These are phyloP conservation scores for Tenthredo amoena DNA, from an alignment of 2,888 invertebrate species.

Conservation along the genomic window DNA sequence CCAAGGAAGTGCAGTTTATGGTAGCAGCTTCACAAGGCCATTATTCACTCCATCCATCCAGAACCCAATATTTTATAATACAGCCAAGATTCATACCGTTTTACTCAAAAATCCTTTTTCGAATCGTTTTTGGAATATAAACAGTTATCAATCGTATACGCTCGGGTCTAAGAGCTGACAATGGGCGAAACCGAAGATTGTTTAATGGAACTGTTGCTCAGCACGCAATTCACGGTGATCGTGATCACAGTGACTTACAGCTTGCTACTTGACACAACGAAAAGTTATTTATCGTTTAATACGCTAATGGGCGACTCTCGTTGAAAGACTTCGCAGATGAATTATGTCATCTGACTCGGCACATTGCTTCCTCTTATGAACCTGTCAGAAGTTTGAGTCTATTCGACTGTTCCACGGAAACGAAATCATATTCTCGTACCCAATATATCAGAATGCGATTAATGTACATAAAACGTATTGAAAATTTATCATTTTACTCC, in stretches of 20 bases:
- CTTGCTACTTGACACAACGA: constrained; percentile 24
- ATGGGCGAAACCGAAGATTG: constrained; percentile 13
- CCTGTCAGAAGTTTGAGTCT: not conserved
- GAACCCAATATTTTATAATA: not conserved
- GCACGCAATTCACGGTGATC: constrained; percentile 41
- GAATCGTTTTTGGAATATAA: not conserved
- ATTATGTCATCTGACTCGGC: constrained; percentile 22
- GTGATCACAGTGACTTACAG: constrained; percentile 41
- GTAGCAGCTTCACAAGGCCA: constrained; percentile 6
- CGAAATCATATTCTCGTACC: not conserved
- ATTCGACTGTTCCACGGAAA: not conserved
- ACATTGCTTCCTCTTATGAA: not conserved
- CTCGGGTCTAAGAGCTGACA: not conserved
- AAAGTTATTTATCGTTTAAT: constrained; percentile 48
- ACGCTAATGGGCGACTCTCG: constrained; percentile 48
- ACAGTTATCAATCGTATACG: not conserved
- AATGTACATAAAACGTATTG: not conserved
- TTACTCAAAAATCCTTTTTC: not conserved
- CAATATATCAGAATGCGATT: not conserved
- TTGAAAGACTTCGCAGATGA: constrained; percentile 19
- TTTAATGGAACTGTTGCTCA: constrained; percentile 36
- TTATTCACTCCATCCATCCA: constrained; percentile 24
- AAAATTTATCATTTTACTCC: not conserved
- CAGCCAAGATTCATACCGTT: not conserved
- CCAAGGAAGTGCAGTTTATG: constrained; percentile 48